Conservation (phyloP, 2,797 vertebrate genomes). For the Moxostoma hubbsi region DNA sequence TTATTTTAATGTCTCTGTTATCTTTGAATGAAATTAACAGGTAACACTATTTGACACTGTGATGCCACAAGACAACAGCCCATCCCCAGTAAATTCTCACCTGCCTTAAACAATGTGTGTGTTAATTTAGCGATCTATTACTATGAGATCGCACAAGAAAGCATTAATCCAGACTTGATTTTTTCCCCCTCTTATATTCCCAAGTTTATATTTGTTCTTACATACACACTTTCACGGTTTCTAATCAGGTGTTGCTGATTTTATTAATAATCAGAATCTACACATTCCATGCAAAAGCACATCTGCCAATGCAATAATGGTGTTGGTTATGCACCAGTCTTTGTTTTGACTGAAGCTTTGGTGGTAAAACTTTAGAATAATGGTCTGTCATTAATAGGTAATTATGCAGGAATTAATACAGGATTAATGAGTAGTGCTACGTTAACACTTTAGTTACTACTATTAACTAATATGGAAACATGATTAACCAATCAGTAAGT, state of each 20-base stretch:
- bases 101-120: constrained; percentile 49
- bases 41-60: constrained; percentile 45
- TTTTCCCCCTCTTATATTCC: background rate
- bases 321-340: constrained; percentile 42
- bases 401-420: no score
- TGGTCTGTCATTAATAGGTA: no score
- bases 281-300: constrained; percentile 43
- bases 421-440: no score
- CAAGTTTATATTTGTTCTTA: background rate
- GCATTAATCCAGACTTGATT: constrained; percentile 3
- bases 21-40: constrained; percentile 35
- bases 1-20: constrained; percentile 31
- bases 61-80: constrained; percentile 22
- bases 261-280: constrained; percentile 45
- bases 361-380: no score
- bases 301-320: constrained; percentile 56
- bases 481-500: no score
- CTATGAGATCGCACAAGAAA: constrained; percentile 40
- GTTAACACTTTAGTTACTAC: no score
- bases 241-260: constrained; percentile 46
- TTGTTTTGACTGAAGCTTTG: constrained; percentile 39
- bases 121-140: constrained; percentile 52
- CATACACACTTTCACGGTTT: no score
- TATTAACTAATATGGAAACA: no score
- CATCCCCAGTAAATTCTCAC: constrained; percentile 52